phyloP scores from a whole-genome alignment of 92 coral and sea anemone genomes.

The Plumapathes pennacea region DNA sequence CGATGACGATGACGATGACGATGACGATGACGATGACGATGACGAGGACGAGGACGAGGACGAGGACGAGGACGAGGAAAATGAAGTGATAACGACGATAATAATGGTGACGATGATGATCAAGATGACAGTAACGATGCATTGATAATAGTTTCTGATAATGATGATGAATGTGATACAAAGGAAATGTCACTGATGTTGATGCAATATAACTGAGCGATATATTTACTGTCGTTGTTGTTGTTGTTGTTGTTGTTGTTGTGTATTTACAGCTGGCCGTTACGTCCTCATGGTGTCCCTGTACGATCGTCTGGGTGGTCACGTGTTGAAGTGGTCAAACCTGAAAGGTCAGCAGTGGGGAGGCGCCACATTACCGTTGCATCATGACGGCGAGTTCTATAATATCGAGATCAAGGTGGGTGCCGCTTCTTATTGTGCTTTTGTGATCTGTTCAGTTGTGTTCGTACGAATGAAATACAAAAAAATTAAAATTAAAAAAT shows the following conservation, averaged over 20 bases:
- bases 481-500: too few relatives aligned
- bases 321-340: slow-evolving; percentile 96
- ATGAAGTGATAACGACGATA: not conserved
- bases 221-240: not conserved
- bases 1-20: too few relatives aligned
- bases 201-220: not conserved
- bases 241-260: not conserved
- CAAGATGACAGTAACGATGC: slow-evolving; percentile 3
- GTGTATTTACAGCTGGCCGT: slow-evolving; percentile 64
- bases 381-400: slow-evolving; percentile 96
- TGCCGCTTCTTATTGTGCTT: too few relatives aligned
- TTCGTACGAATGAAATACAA: too few relatives aligned
- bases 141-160: not conserved
- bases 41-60: too few relatives aligned
- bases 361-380: slow-evolving; percentile 96
- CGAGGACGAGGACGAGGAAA: too few relatives aligned
- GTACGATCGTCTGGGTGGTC: slow-evolving; percentile 98
- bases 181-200: not conserved
- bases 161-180: not conserved
- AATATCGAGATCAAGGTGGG: slow-evolving; percentile 92
- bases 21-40: too few relatives aligned
- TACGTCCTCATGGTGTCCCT: slow-evolving; percentile 96
- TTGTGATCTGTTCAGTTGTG: too few relatives aligned
- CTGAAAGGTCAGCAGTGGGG: slow-evolving; percentile 99
- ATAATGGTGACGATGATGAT: not conserved